Evolutionary conservation across 2,888 invertebrate genomes (phyloP).

Genomic region (Conistra vaccinii): DNA sequence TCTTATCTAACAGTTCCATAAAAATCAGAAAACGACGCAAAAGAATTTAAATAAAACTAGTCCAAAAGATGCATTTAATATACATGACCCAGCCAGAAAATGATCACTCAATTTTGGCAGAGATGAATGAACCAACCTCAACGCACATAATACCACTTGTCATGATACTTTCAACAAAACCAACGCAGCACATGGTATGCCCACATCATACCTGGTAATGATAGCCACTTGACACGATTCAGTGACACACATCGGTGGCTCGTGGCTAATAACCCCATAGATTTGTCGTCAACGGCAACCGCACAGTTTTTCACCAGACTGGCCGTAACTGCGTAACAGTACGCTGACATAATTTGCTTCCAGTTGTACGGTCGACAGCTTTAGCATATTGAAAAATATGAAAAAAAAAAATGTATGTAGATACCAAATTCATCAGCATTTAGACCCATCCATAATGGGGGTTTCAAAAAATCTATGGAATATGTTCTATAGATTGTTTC

Average conservation of each 20-base stretch:
- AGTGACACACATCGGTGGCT: constrained; percentile 55
- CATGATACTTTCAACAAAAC: constrained; percentile 11
- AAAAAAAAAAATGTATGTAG: not conserved
- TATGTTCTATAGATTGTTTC: not conserved
- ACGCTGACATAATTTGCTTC: constrained; percentile 67
- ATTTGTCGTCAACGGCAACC: constrained; percentile 64
- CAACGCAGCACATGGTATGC: constrained; percentile 18
- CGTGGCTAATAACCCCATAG: constrained; percentile 59
- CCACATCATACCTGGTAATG: constrained; percentile 51
- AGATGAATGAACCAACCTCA: constrained; percentile 16
- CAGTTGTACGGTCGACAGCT: constrained; percentile 46
- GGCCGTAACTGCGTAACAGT: constrained; percentile 67
- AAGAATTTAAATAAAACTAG: not conserved
- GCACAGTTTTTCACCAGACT: constrained; percentile 59
- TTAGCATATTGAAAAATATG: constrained; percentile 30
- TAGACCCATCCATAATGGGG: too few species aligned
- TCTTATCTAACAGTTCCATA: not conserved
- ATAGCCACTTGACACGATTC: constrained; percentile 54
- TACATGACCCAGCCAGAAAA: not conserved
- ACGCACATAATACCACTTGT: not conserved
- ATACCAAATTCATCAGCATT: not conserved
- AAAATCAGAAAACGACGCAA: not conserved
- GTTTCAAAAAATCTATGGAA: too few species aligned
- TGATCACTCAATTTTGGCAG: not conserved
- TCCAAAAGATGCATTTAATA: not conserved